phyloP scores from a whole-genome alignment of 2,888 invertebrate genomes.

The Galeruca laticollis region DNA sequence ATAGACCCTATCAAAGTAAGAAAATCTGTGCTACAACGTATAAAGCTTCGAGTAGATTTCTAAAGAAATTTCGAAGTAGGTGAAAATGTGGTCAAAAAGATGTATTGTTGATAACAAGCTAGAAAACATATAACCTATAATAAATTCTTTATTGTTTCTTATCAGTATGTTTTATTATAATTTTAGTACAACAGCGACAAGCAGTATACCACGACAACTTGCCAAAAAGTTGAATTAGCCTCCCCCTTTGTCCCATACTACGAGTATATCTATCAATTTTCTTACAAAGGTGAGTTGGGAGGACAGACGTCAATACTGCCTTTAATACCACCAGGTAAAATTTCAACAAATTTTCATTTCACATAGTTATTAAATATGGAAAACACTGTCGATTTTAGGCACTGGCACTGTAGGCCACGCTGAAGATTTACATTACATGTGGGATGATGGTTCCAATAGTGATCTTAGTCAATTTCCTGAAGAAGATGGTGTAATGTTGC shows the following conservation, averaged over 20 bases:
- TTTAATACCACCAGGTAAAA: not conserved
- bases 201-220: conserved; percentile 23
- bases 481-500: conserved; percentile 17
- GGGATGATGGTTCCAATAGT: not conserved
- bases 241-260: conserved; percentile 31
- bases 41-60: too few relatives aligned
- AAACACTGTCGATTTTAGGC: conserved; percentile 17
- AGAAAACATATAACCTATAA: too few relatives aligned
- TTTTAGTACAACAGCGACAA: conserved; percentile 26
- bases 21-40: too few relatives aligned
- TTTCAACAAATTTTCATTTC: not conserved
- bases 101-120: too few relatives aligned
- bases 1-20: too few relatives aligned
- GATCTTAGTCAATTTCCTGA: not conserved
- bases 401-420: conserved; percentile 35
- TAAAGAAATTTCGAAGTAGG: too few relatives aligned
- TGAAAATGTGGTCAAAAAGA: too few relatives aligned
- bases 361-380: not conserved
- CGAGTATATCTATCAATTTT: conserved; percentile 38
- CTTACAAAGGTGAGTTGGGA: conserved; percentile 34
- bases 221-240: conserved; percentile 30
- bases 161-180: too few relatives aligned
- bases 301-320: conserved; percentile 2
- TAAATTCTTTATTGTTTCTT: too few relatives aligned
- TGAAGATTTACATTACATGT: conserved; percentile 29